These are phyloP conservation scores for Pinctada fucata DNA, from an alignment of 2,888 invertebrate species.

Conservation along the genomic window DNA sequence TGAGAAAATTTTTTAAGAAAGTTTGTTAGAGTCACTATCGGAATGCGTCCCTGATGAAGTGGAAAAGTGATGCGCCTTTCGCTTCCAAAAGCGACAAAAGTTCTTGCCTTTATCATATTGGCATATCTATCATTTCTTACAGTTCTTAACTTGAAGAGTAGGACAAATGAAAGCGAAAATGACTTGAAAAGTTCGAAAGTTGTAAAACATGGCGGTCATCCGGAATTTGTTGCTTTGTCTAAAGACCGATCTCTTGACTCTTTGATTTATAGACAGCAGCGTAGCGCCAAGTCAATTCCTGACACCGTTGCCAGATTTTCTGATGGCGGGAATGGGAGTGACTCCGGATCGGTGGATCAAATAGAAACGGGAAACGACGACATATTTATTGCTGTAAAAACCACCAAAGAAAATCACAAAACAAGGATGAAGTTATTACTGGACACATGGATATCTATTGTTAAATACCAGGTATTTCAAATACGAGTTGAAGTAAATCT, in stretches of 20 bases:
- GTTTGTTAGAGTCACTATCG: slow-evolving; percentile 36
- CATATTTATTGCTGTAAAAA: slow-evolving; percentile 96
- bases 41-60: slow-evolving; percentile 10
- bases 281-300: slow-evolving; percentile 46
- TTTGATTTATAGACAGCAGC: slow-evolving; percentile 30
- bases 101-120: neutral
- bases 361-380: slow-evolving; percentile 78
- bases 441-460: slow-evolving; percentile 96
- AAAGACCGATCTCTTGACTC: neutral
- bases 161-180: neutral
- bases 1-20: slow-evolving; percentile 24
- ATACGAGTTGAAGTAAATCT: slow-evolving; percentile 60
- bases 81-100: neutral
- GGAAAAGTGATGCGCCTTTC: slow-evolving; percentile 31
- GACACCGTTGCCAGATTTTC: slow-evolving; percentile 5
- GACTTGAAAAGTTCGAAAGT: slow-evolving; percentile 6
- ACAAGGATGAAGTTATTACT: slow-evolving; percentile 90
- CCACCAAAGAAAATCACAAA: slow-evolving; percentile 91
- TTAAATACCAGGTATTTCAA: slow-evolving; percentile 88
- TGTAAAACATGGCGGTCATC: neutral
- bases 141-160: neutral
- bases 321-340: slow-evolving; percentile 3
- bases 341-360: neutral
- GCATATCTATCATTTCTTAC: neutral
- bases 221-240: neutral